These are phyloP conservation scores for Hafferia zeledoni DNA, from an alignment of 2,797 vertebrate genomes.

Conservation along the genomic window DNA sequence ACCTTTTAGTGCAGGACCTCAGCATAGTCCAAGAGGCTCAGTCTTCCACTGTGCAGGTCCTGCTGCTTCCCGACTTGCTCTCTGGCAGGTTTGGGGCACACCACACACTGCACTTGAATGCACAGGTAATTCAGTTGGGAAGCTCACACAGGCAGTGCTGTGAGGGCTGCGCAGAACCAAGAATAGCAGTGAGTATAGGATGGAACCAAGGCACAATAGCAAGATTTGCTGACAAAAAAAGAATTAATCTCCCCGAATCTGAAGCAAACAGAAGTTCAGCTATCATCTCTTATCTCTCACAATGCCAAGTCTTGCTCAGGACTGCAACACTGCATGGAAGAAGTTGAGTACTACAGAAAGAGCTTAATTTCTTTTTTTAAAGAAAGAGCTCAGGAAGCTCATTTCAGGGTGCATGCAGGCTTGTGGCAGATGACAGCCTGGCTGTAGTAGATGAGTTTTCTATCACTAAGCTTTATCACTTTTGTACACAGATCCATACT, in stretches of 20 bases:
- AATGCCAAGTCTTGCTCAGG: neutral
- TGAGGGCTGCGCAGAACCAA: neutral
- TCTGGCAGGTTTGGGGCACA: fast-evolving
- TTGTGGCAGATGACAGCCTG: neutral
- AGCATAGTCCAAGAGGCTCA: neutral
- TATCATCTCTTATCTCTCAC: neutral
- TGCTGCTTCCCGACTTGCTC: neutral
- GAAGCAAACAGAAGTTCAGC: neutral
- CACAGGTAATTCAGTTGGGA: neutral
- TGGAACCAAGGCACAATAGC: neutral
- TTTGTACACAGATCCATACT: neutral
- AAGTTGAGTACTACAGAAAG: neutral
- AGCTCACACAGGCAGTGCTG: neutral
- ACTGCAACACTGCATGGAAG: neutral
- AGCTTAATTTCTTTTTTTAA: neutral
- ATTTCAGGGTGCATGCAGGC: neutral
- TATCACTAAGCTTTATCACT: neutral
- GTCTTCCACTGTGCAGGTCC: neutral
- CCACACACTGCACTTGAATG: neutral
- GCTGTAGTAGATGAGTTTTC: neutral
- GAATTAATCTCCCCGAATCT: neutral
- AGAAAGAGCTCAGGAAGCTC: neutral
- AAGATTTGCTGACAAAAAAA: neutral
- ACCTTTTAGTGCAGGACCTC: neutral
- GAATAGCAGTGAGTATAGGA: neutral